Conservation (phyloP, 2,113 vertebrate genomes). For the Periophthalmodon schlosseri region DNA sequence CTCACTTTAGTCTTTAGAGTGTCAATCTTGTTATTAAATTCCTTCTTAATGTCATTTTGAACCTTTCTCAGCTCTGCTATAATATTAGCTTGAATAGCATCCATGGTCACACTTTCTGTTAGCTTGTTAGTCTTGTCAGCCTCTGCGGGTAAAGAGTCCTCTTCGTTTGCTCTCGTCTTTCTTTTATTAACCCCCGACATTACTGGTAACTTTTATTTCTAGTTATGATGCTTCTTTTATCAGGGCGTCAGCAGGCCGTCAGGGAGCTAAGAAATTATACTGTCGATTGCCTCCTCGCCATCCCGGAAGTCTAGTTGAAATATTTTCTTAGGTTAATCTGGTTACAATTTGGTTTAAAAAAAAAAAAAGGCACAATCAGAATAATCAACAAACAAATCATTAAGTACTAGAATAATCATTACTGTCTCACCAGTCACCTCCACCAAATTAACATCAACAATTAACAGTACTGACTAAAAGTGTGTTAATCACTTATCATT, state of each 20-base stretch:
- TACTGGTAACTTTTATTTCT: background rate
- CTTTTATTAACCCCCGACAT: background rate
- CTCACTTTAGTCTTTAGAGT: background rate
- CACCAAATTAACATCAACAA: no score
- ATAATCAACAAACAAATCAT: no score
- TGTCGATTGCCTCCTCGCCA: background rate
- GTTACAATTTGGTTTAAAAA: no score
- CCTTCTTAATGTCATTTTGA: background rate
- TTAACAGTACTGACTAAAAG: no score
- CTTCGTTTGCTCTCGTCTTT: background rate
- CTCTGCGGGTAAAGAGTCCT: background rate
- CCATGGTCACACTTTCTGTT: background rate
- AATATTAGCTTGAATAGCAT: conserved; percentile 1
- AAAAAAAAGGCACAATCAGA: no score
- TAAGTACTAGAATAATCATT: no score
- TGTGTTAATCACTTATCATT: no score
- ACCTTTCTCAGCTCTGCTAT: background rate
- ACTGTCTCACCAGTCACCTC: no score
- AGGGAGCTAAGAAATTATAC: background rate
- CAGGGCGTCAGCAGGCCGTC: background rate
- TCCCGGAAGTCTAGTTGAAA: background rate
- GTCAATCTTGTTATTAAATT: background rate
- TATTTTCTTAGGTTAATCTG: no score
- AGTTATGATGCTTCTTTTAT: background rate
- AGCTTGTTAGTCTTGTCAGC: background rate